Evolutionary conservation across 2,888 invertebrate genomes (phyloP), one percentile per base, ranked within the genome.

Genomic region (Apamea monoglypha): DNA sequence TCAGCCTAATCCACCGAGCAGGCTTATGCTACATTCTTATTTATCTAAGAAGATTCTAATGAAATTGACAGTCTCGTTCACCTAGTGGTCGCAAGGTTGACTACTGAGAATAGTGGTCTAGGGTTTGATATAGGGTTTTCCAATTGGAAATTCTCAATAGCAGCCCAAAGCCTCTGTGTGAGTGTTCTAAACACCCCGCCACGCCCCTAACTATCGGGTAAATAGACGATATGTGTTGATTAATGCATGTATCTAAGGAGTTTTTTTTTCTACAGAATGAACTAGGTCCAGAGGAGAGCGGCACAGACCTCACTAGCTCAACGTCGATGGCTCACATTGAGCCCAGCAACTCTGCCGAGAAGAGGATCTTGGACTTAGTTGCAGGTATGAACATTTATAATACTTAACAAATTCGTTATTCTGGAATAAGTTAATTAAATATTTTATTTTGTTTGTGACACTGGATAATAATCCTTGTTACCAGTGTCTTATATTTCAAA

Each of bases 241-340:
- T 36, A 56, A 36, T 36, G 2, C 32, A n/a, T 21, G 18, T 21
- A 2, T 14, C 1, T 59, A 21, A 71, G 1, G 7, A 61, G n/a
- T 71, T 40, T 2, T 56, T 64, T 63, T 21, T 21, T 21, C n/a
- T 63, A n/a, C 63, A 96, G 95, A 83, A 90, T 78, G 93, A 96
- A 81, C 84, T 95, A 32, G 95, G 95, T 18, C 93, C 95, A 0
- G 96, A 96, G 53, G 97, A 97, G 86, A 97, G 97, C 85, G 94
- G 97, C 83, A 96, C 97, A 29, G 97, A 97, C 81, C 96, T 97
- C 10, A 96, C 97, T 1, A 97, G 97, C 82, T 97, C 97, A 66
- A 98, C 98, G 85, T 98, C 98, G 0, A 98, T 98, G 90, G 98
- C 98, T 85, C 85, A 85, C 67, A 98, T 98, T 93, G 98, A 98